Percentiles rank a stretch among this genome's conserved stretches.
phyloP scores from a whole-genome alignment of 2,797 vertebrate genomes.

The Catharus ustulatus region DNA sequence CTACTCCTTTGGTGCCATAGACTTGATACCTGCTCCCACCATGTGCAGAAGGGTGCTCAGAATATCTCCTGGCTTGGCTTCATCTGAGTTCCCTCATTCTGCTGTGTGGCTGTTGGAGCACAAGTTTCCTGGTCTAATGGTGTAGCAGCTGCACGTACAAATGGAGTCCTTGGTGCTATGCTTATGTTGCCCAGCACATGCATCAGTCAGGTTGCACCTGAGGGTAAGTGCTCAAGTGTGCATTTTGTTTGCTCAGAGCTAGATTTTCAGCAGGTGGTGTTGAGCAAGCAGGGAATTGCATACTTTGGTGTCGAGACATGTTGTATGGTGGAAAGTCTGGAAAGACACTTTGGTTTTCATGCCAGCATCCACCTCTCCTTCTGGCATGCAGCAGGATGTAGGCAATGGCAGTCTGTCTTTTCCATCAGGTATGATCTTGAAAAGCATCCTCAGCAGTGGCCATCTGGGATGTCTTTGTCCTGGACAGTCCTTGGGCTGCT shows the following conservation, averaged over 20 bases:
- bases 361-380: neutral
- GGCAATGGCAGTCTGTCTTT: neutral
- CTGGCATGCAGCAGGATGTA: neutral
- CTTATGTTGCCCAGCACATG: neutral
- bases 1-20: neutral
- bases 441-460: neutral
- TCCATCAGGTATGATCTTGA: neutral
- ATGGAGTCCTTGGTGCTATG: neutral
- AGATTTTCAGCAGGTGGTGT: neutral
- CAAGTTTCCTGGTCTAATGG: neutral
- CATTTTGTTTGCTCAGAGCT: neutral
- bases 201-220: neutral
- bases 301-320: neutral
- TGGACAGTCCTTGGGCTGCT: neutral
- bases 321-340: neutral
- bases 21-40: neutral
- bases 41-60: neutral
- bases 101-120: neutral
- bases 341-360: neutral
- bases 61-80: neutral
- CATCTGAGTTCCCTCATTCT: accelerated
- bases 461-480: neutral
- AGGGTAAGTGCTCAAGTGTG: neutral
- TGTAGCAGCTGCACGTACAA: neutral
- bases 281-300: neutral